These are phyloP conservation scores for Caenorhabditis virilis DNA, from an alignment of 2,888 invertebrate genomes.

Conservation along the genomic window DNA sequence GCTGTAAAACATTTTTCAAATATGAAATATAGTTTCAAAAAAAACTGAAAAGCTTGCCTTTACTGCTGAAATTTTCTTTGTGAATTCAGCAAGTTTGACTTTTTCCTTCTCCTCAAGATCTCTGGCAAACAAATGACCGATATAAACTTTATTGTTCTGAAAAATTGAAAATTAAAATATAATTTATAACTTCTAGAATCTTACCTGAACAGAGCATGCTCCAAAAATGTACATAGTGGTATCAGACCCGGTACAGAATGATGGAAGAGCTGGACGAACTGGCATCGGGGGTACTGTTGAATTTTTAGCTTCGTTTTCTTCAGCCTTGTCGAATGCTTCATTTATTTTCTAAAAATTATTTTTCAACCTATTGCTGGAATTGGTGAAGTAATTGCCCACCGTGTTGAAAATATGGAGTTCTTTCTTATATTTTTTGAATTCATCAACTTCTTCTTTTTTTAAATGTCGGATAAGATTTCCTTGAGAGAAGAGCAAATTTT, in stretches of 20 bases:
- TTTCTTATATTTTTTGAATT: constrained; percentile 60
- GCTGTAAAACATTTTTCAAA: constrained; percentile 19
- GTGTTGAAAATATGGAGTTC: constrained; percentile 58
- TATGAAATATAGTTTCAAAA: too few relatives aligned
- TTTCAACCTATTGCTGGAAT: too few relatives aligned
- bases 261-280: constrained; percentile 56
- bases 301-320: constrained; percentile 53
- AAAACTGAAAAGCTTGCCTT: constrained; percentile 17
- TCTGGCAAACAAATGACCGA: constrained; percentile 58
- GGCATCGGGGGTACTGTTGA: constrained; percentile 60
- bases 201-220: constrained; percentile 63
- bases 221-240: constrained; percentile 63
- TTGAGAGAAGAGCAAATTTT: constrained; percentile 60
- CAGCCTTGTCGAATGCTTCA: constrained; percentile 61
- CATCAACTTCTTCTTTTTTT: constrained; percentile 52
- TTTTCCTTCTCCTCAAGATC: constrained; percentile 59
- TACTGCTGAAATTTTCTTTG: constrained; percentile 50
- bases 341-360: constrained; percentile 58
- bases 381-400: constrained; percentile 20
- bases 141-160: constrained; percentile 65
- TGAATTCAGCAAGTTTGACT: constrained; percentile 54
- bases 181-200: not conserved
- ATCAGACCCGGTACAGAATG: constrained; percentile 60
- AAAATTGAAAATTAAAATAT: constrained; percentile 1
- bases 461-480: constrained; percentile 63